These are phyloP conservation scores for Calameuta pallipes DNA, from an alignment of 2,888 invertebrate genomes.

Conservation along the genomic window DNA sequence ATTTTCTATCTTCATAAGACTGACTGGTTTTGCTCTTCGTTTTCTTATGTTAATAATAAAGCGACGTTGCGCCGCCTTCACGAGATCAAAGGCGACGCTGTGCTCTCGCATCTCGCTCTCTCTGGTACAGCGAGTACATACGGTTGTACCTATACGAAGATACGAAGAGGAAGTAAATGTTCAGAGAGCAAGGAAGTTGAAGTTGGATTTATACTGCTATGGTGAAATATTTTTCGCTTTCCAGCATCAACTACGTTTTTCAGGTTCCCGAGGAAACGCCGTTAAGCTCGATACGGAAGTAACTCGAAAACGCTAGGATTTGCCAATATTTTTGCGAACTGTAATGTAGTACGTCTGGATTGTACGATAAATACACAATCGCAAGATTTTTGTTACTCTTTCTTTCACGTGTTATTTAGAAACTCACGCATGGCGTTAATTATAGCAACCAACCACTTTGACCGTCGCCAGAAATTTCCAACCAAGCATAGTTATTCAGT, in stretches of 20 bases:
- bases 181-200: neutral
- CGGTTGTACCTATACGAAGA: neutral
- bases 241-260: neutral
- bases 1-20: neutral
- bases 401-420: neutral
- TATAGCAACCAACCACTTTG: no score
- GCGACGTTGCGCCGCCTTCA: neutral
- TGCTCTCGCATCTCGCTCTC: neutral
- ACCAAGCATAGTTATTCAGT: no score
- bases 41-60: neutral
- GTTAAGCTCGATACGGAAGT: neutral
- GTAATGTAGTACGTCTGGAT: neutral
- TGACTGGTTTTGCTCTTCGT: neutral
- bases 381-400: neutral
- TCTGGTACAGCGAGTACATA: neutral
- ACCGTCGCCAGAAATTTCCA: no score
- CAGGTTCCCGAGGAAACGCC: neutral
- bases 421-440: no score
- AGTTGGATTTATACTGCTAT: neutral
- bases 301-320: neutral
- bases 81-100: neutral
- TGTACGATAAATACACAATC: neutral
- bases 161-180: neutral
- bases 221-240: neutral
- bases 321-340: neutral